Conservation (phyloP, 37 sponge, comb jelly and placozoan species). For the Spongilla lacustris region DNA sequence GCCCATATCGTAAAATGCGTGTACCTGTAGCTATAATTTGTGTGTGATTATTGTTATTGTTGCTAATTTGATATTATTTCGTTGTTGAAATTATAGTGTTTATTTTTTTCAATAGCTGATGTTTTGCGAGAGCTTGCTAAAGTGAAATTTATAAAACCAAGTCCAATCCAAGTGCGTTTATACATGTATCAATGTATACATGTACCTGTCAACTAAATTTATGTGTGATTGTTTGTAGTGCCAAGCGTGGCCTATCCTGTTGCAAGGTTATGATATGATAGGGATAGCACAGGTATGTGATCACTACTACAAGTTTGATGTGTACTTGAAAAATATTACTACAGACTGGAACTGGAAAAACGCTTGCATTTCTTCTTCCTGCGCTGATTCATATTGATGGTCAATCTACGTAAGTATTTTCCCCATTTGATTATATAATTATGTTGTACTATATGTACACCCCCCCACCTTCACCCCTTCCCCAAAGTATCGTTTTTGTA, state of each 20-base stretch:
- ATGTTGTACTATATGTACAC: no score
- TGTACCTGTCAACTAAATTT: not conserved
- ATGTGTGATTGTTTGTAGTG: conserved; percentile 33
- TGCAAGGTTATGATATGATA: conserved; percentile 93
- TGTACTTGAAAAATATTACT: no score
- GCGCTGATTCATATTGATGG: conserved; percentile 94
- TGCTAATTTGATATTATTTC: not conserved
- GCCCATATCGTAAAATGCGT: conserved; percentile 62
- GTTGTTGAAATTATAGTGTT: not conserved
- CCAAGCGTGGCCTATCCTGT: conserved; percentile 91
- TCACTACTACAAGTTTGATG: not conserved
- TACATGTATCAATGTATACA: not conserved
- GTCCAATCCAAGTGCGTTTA: conserved; percentile 82
- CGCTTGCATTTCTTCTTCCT: conserved; percentile 95
- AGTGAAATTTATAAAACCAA: conserved; percentile 77
- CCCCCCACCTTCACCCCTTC: no score
- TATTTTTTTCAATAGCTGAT: conserved; percentile 69
- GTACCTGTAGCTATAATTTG: no score
- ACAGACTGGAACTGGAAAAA: conserved; percentile 99
- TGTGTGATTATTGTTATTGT: no score
- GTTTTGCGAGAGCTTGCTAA: conserved; percentile 74
- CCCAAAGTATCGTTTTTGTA: no score
- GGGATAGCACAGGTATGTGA: conserved; percentile 90
- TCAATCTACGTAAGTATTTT: conserved; percentile 69
- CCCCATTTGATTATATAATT: no score